phyloP scores from a whole-genome alignment of 2,888 invertebrate species.

The Siphonodentalium dalli region DNA sequence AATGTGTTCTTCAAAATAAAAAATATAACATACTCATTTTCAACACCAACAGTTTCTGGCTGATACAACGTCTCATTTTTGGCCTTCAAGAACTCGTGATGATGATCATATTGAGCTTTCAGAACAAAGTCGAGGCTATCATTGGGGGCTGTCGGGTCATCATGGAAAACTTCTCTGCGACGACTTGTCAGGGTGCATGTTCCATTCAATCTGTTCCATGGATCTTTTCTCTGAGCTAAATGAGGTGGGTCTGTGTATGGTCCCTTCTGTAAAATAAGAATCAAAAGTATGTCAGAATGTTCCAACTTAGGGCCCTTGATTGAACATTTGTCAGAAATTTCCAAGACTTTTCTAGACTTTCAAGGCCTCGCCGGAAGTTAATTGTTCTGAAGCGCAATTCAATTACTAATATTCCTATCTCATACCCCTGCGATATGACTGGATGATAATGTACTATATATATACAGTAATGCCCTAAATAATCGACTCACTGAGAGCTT shows the following conservation, averaged over 20 bases:
- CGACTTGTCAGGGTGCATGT: conserved; percentile 57
- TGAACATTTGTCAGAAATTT: not conserved
- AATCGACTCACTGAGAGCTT: no score
- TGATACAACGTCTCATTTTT: conserved; percentile 61
- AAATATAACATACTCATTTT: conserved; percentile 51
- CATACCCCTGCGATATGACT: no score
- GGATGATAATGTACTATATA: no score
- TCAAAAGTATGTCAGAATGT: not conserved
- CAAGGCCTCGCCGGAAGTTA: no score
- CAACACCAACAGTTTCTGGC: conserved; percentile 56
- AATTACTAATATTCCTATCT: no score
- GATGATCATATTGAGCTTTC: conserved; percentile 63
- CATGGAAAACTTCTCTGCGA: conserved; percentile 56
- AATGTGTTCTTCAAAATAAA: not conserved
- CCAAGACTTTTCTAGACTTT: not conserved
- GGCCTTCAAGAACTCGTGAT: conserved; percentile 56
- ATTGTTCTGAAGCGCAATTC: no score
- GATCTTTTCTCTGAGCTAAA: conserved; percentile 56
- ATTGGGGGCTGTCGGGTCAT: conserved; percentile 60
- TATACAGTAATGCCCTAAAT: no score
- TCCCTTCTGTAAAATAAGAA: conserved; percentile 40
- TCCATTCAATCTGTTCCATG: conserved; percentile 59
- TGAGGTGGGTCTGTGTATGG: conserved; percentile 54
- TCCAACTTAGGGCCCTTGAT: no score
- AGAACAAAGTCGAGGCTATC: conserved; percentile 64